A percentile compares a stretch with the other conserved stretches of the same genome.
phyloP scores from a whole-genome alignment of 1,140 invertebrate genomes.

The Dryas iulia region DNA sequence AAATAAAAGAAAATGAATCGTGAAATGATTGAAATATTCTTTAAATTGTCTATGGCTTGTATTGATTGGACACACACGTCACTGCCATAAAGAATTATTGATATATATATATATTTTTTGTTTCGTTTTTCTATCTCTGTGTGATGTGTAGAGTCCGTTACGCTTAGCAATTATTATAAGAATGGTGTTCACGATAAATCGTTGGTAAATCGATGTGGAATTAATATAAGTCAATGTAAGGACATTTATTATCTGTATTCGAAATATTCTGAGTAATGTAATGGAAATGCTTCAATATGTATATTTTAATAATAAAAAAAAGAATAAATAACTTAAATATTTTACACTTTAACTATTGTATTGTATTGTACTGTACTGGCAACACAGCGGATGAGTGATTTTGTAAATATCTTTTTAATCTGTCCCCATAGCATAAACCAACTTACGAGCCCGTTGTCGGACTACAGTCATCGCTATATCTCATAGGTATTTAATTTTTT shows the following conservation, averaged over 20 bases:
- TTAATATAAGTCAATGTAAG: conserved; percentile 2
- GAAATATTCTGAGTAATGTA: conserved; percentile 10
- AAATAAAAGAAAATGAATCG: conserved; percentile 16
- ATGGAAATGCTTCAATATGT: not conserved
- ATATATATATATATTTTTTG: not conserved
- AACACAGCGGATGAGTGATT: conserved; percentile 63
- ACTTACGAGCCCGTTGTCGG: conserved; percentile 59
- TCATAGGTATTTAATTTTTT: conserved; percentile 79
- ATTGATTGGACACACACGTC: conserved; percentile 8
- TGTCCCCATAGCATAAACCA: conserved; percentile 76
- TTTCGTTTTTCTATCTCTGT: not conserved
- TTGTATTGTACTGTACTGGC: too few relatives aligned
- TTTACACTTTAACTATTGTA: conserved; percentile 24
- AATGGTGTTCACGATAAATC: conserved; percentile 32
- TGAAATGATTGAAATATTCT: not conserved
- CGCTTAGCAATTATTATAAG: conserved; percentile 12
- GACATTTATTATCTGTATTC: conserved; percentile 24
- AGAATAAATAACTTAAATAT: conserved; percentile 18
- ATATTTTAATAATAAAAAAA: conserved; percentile 1
- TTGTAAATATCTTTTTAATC: conserved; percentile 74
- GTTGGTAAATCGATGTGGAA: not conserved
- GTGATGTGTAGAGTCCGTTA: conserved; percentile 1
- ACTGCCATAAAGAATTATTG: not conserved
- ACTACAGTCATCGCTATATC: conserved; percentile 75
- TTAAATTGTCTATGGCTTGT: conserved; percentile 14